Evolutionary conservation across 2,113 vertebrate species (phyloP).

Genomic region (Acinonyx jubatus): DNA sequence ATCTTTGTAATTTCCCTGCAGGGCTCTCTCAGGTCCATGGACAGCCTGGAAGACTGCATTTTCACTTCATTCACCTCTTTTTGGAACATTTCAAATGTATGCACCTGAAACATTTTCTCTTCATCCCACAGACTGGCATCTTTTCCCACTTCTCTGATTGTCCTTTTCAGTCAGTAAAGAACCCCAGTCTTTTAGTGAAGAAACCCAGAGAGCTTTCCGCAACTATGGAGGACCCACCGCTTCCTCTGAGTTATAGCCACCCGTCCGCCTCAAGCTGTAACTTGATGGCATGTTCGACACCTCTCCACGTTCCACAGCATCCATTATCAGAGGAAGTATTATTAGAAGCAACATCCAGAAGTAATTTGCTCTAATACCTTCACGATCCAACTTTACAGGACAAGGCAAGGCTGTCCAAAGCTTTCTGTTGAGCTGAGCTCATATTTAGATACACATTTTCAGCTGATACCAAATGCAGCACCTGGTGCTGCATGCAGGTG

Average conservation of each 20-base stretch:
- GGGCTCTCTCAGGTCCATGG: slow-evolving; percentile 92
- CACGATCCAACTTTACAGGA: slow-evolving; percentile 82
- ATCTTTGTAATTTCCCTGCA: slow-evolving; percentile 96
- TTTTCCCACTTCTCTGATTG: slow-evolving; percentile 88
- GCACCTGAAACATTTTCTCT: slow-evolving; percentile 95
- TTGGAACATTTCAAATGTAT: slow-evolving; percentile 96
- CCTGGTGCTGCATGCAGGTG: neutral
- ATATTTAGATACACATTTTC: slow-evolving; percentile 29
- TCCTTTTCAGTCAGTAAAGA: slow-evolving; percentile 91
- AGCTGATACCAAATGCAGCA: slow-evolving; percentile 52
- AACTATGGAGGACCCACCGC: slow-evolving; percentile 91
- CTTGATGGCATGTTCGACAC: slow-evolving; percentile 90
- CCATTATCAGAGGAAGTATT: slow-evolving; percentile 63
- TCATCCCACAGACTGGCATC: slow-evolving; percentile 87
- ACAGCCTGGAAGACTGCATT: slow-evolving; percentile 95
- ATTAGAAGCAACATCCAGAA: slow-evolving; percentile 73
- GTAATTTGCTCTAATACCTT: slow-evolving; percentile 81
- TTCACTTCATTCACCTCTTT: slow-evolving; percentile 97
- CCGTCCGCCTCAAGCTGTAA: slow-evolving; percentile 85
- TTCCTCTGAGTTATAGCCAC: slow-evolving; percentile 81
- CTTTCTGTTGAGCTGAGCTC: slow-evolving; percentile 45
- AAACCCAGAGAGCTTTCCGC: slow-evolving; percentile 91
- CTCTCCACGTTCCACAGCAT: slow-evolving; percentile 81
- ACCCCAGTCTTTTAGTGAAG: slow-evolving; percentile 92
- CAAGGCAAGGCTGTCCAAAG: slow-evolving; percentile 34